phyloP scores from a whole-genome alignment of 2,888 invertebrate genomes.

The Himalopsyche tibetana region DNA sequence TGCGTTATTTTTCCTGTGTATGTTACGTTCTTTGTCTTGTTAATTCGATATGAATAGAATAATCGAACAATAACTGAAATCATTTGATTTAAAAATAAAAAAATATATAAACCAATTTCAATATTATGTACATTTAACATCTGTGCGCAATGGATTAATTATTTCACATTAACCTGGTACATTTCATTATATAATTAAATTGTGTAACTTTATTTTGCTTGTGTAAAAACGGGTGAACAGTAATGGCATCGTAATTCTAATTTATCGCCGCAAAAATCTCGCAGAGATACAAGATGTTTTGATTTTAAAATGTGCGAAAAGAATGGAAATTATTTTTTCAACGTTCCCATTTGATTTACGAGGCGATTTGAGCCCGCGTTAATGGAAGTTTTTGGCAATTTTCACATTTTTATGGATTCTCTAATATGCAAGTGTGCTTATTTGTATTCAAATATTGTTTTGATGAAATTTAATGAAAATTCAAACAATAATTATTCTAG shows the following conservation, averaged over 20 bases:
- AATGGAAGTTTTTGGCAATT: background rate
- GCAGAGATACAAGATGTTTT: conserved; percentile 38
- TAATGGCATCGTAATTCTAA: background rate
- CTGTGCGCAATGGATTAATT: too few species aligned
- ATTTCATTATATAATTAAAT: background rate
- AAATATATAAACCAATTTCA: too few species aligned
- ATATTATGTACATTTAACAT: too few species aligned
- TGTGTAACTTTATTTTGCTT: background rate
- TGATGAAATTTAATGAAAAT: background rate
- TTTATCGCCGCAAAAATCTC: conserved; percentile 12
- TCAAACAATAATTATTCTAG: background rate
- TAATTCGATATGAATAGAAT: too few species aligned
- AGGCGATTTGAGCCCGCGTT: background rate
- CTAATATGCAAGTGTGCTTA: background rate
- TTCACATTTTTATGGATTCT: background rate
- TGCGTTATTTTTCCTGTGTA: too few species aligned
- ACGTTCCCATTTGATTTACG: background rate
- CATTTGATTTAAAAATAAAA: too few species aligned
- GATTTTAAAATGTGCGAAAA: conserved; percentile 27
- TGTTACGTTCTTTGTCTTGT: too few species aligned
- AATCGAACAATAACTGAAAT: too few species aligned
- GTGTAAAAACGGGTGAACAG: background rate
- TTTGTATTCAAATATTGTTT: background rate
- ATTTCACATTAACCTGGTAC: background rate
- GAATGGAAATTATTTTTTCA: conserved; percentile 8